Evolutionary conservation across 2,888 invertebrate species (phyloP).

Genomic region (Sesamia inferens): DNA sequence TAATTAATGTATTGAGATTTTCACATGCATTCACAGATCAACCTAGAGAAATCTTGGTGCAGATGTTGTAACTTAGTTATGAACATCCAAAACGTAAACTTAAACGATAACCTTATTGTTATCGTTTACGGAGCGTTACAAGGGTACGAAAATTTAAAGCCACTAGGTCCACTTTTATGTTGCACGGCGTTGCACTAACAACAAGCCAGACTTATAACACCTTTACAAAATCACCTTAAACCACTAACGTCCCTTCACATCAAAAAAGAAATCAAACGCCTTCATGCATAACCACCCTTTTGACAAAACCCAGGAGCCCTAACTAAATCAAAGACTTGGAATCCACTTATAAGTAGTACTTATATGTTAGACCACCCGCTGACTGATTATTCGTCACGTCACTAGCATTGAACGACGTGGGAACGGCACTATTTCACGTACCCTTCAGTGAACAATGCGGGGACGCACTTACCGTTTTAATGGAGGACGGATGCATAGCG

Average conservation of each 20-base stretch:
- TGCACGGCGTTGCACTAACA: background rate
- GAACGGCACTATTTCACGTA: slow-evolving; percentile 62
- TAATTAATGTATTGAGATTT: no score
- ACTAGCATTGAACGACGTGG: slow-evolving; percentile 69
- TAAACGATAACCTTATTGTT: background rate
- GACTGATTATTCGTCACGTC: slow-evolving; percentile 79
- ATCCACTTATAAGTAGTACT: slow-evolving; percentile 57
- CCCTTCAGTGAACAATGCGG: slow-evolving; percentile 53
- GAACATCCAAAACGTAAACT: no score
- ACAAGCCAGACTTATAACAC: background rate
- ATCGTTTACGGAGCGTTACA: no score
- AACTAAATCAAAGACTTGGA: slow-evolving; percentile 36
- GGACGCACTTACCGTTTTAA: slow-evolving; percentile 45
- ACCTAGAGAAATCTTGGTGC: no score
- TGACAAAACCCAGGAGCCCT: slow-evolving; percentile 41
- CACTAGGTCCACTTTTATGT: no score
- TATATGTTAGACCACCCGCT: slow-evolving; percentile 77
- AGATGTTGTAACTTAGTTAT: no score
- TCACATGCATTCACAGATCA: no score
- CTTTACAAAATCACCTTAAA: background rate
- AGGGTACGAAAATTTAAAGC: no score
- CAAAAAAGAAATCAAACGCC: slow-evolving; percentile 31
- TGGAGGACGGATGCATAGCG: slow-evolving; percentile 28
- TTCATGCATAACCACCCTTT: slow-evolving; percentile 28
- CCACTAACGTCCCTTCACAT: slow-evolving; percentile 17